phyloP scores from a whole-genome alignment of 2,888 invertebrate genomes.

The Cataglyphis albicans region DNA sequence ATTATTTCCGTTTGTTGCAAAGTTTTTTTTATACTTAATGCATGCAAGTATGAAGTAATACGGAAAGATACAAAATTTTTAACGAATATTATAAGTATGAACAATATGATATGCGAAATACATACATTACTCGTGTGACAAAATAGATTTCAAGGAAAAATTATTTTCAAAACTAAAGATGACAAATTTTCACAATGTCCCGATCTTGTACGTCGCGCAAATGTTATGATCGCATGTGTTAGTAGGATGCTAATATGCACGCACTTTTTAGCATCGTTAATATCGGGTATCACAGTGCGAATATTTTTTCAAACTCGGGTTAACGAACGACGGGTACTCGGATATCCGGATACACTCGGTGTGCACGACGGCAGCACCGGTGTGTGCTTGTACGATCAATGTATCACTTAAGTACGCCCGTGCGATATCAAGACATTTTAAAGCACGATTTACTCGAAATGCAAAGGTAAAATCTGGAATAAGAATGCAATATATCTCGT shows the following conservation, averaged over 20 bases:
- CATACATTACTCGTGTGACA: neutral
- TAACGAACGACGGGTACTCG: neutral
- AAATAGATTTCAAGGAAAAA: slow-evolving; percentile 31
- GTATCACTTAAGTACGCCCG: slow-evolving; percentile 42
- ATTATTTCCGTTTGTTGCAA: neutral
- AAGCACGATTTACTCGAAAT: slow-evolving; percentile 35
- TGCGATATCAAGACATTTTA: slow-evolving; percentile 40
- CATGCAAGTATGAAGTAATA: neutral
- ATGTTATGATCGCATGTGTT: neutral
- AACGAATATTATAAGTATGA: slow-evolving; percentile 4
- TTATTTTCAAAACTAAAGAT: slow-evolving; percentile 56
- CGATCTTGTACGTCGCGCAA: slow-evolving; percentile 4
- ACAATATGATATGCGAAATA: neutral
- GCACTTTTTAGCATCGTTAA: neutral
- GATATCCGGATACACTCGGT: neutral
- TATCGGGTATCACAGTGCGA: neutral
- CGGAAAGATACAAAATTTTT: neutral
- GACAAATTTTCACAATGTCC: slow-evolving; percentile 38
- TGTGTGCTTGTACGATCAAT: slow-evolving; percentile 60
- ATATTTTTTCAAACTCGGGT: neutral
- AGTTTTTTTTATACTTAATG: neutral
- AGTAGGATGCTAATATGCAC: neutral
- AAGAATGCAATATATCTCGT: slow-evolving; percentile 19
- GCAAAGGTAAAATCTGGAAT: slow-evolving; percentile 50
- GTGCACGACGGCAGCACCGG: neutral